Evolutionary conservation across 37 sponge, comb jelly and placozoan genomes (phyloP).

Genomic region (Spongia lamella): DNA sequence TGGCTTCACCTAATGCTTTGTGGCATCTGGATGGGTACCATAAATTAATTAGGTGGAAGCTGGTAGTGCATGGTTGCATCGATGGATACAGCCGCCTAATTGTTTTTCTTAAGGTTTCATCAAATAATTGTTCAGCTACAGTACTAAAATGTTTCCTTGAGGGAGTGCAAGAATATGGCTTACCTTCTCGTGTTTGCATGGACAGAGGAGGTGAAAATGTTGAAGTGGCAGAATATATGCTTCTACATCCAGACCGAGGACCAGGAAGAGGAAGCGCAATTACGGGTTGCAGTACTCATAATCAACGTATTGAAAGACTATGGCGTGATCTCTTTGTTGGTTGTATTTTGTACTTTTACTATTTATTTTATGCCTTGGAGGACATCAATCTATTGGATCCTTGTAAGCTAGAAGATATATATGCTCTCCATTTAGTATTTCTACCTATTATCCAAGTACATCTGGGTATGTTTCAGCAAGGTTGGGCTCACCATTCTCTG

Average conservation of each 20-base stretch:
- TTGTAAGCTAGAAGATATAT: conserved; percentile 24
- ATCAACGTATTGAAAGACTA: conserved; percentile 75
- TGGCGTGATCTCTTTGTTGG: conserved; percentile 66
- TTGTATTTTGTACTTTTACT: conserved; percentile 43
- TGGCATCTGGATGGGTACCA: conserved; percentile 79
- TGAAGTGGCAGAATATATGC: conserved; percentile 51
- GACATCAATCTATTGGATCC: conserved; percentile 36
- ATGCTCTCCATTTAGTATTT: conserved; percentile 56
- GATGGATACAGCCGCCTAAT: conserved; percentile 70
- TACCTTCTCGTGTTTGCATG: conserved; percentile 65
- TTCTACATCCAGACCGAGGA: conserved; percentile 66
- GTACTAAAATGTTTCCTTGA: conserved; percentile 41
- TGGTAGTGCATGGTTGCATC: conserved; percentile 64
- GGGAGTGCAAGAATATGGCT: conserved; percentile 49
- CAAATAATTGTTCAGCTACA: conserved; percentile 66
- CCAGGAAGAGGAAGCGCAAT: conserved; percentile 63
- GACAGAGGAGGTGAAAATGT: conserved; percentile 73
- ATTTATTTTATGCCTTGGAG: conserved; percentile 53
- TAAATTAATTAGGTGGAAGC: conserved; percentile 63
- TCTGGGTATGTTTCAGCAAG: conserved; percentile 29
- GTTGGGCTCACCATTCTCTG: conserved; percentile 43
- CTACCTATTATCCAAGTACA: conserved; percentile 39
- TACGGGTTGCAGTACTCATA: conserved; percentile 58
- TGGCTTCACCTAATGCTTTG: conserved; percentile 57
- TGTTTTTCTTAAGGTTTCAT: conserved; percentile 30